Evolutionary conservation across 1,140 invertebrate species (phyloP).

Genomic region (Rhynchophorus ferrugineus): DNA sequence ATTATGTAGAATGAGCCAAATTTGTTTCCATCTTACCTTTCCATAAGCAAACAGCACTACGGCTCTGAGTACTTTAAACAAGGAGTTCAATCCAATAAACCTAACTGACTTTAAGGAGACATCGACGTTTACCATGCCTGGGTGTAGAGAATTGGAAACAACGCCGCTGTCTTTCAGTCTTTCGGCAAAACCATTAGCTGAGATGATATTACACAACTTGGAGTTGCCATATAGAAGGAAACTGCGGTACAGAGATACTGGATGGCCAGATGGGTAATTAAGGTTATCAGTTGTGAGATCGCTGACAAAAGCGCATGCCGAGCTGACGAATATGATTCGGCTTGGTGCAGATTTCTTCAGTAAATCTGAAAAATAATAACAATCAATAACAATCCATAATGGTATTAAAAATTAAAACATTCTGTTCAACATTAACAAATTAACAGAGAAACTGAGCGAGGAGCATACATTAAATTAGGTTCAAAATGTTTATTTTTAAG

Average conservation of each 20-base stretch:
- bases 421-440: too few species aligned
- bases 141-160: constrained; percentile 46
- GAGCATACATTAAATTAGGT: too few species aligned
- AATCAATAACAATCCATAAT: too few species aligned
- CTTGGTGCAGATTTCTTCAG: constrained; percentile 36
- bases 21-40: constrained; percentile 23
- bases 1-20: too few species aligned
- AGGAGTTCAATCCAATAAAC: constrained; percentile 23
- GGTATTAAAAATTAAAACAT: too few species aligned
- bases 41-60: constrained; percentile 25
- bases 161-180: constrained; percentile 37
- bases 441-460: too few species aligned
- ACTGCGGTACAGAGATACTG: constrained; percentile 21
- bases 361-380: constrained; percentile 36
- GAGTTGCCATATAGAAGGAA: constrained; percentile 33
- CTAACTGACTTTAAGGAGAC: constrained; percentile 33
- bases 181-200: constrained; percentile 35
- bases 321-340: constrained; percentile 37
- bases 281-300: constrained; percentile 29
- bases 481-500: too few species aligned
- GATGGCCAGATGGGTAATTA: constrained; percentile 28
- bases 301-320: constrained; percentile 28
- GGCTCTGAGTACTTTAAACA: constrained; percentile 19
- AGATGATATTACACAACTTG: constrained; percentile 35
- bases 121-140: constrained; percentile 46